These are phyloP conservation scores for Lycaon pictus DNA, from an alignment of 2,113 vertebrate genomes.

Conservation along the genomic window DNA sequence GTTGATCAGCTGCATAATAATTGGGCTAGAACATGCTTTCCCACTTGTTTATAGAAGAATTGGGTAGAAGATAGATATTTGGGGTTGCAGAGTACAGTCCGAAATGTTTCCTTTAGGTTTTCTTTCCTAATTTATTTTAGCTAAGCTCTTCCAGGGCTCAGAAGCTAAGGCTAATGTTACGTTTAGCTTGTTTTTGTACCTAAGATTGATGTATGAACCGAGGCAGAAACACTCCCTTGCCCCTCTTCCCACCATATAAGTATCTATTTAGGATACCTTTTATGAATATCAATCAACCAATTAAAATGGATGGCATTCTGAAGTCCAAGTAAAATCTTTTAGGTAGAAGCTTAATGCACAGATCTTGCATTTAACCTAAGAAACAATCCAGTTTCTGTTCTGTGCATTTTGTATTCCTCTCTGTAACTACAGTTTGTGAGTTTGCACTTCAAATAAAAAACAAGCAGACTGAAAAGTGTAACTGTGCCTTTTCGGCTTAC, in stretches of 20 bases:
- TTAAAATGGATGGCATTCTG: slow-evolving; percentile 6
- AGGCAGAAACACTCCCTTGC: neutral
- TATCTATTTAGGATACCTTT: neutral
- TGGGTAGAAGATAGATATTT: neutral
- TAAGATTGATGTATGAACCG: neutral
- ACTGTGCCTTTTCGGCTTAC: slow-evolving; percentile 84
- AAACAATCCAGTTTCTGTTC: slow-evolving; percentile 73
- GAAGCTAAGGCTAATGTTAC: neutral
- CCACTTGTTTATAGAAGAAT: neutral
- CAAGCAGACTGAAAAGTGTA: slow-evolving; percentile 85
- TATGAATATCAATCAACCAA: neutral
- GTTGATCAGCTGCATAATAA: neutral
- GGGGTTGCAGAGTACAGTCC: neutral
- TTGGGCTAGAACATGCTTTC: neutral
- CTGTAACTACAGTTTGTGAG: slow-evolving; percentile 80
- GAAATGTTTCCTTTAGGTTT: neutral
- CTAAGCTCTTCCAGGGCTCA: neutral
- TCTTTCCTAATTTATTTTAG: slow-evolving; percentile 35
- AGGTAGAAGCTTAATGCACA: neutral
- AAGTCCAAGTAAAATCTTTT: slow-evolving; percentile 3
- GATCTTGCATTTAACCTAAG: neutral
- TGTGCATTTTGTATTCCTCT: slow-evolving; percentile 73
- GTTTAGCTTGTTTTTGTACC: neutral
- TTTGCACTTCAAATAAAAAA: slow-evolving; percentile 87
- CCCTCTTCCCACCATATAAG: neutral